phyloP scores from a whole-genome alignment of 1,140 invertebrate genomes.

The Cepaea nemoralis region DNA sequence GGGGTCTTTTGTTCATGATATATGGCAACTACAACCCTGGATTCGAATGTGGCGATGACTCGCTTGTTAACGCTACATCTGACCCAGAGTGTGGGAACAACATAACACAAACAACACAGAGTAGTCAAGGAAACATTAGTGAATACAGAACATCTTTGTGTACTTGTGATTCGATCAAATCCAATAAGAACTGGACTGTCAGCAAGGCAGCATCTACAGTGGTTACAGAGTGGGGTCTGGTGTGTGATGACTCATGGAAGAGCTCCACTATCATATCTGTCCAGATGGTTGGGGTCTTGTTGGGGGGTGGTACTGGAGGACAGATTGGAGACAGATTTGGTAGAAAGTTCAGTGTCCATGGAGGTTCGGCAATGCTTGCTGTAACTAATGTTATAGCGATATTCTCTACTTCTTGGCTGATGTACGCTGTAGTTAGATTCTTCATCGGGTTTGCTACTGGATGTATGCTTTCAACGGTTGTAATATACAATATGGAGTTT shows the following conservation, averaged over 20 bases:
- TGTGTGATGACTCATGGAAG: background rate
- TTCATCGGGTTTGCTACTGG: background rate
- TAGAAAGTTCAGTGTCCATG: background rate
- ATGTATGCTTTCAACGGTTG: background rate
- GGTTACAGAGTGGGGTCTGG: background rate
- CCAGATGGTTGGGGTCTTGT: background rate
- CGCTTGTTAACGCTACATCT: background rate
- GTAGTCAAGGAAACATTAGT: background rate
- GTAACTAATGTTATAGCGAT: constrained; percentile 6
- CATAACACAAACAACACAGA: background rate
- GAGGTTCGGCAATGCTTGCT: background rate
- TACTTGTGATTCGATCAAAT: background rate
- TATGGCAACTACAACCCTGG: background rate
- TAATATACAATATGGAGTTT: background rate
- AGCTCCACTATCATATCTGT: background rate
- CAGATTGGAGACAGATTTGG: constrained; percentile 13
- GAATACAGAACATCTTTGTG: background rate
- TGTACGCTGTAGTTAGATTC: background rate
- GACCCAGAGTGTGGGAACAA: background rate
- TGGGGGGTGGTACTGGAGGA: background rate
- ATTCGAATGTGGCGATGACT: background rate
- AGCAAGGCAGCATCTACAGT: background rate
- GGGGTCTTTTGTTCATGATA: background rate
- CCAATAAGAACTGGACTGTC: background rate
- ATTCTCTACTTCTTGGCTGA: background rate